Evolutionary conservation across 2,113 vertebrate genomes (phyloP).

Genomic region (Silurus meridionalis): DNA sequence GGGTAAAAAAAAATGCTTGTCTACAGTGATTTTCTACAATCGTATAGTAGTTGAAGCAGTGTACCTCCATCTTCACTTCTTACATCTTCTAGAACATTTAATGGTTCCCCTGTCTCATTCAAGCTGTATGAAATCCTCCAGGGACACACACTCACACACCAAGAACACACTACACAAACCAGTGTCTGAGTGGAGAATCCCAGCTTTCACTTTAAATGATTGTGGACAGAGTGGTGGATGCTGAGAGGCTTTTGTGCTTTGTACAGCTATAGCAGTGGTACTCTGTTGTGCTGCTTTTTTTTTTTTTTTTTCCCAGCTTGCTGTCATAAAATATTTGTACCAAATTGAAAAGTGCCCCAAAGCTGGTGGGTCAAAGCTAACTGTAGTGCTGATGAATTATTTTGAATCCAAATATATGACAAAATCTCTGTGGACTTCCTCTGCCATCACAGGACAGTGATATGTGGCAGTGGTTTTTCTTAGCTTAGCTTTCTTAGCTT

Average conservation of each 20-base stretch:
- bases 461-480: background rate
- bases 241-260: slow-evolving; percentile 6
- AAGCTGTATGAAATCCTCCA: slow-evolving; percentile 16
- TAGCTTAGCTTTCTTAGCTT: too few species aligned
- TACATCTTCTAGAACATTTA: slow-evolving; percentile 27
- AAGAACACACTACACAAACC: background rate
- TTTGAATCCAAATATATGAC: background rate
- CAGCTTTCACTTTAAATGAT: slow-evolving; percentile 27
- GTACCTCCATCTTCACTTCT: background rate
- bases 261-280: background rate
- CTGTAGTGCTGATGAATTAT: background rate
- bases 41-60: background rate
- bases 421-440: background rate
- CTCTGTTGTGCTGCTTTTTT: background rate
- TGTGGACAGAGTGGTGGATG: background rate
- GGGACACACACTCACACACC: slow-evolving; percentile 12
- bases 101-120: background rate
- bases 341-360: slow-evolving; percentile 13
- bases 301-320: background rate
- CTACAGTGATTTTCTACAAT: background rate
- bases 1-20: background rate
- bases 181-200: slow-evolving; percentile 10
- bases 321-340: slow-evolving; percentile 5
- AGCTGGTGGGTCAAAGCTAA: slow-evolving; percentile 4
- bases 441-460: background rate